Percentiles rank a stretch among this genome's conserved stretches.
Conservation (phyloP, 1,140 invertebrate species). For the Brachionus sp. region DNA sequence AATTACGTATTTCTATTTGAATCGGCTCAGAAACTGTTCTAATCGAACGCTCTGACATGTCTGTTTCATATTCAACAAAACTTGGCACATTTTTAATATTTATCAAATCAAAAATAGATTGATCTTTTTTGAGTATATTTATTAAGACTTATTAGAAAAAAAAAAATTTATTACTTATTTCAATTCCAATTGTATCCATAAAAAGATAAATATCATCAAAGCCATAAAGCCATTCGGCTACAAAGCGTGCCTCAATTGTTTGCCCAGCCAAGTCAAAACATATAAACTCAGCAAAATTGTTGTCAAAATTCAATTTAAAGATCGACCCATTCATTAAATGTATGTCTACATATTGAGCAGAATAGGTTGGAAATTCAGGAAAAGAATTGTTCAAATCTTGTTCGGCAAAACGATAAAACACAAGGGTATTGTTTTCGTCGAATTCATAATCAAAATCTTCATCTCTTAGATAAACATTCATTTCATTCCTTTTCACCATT, state of each 20-base stretch:
- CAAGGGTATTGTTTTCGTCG: background rate
- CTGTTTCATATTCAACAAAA: background rate
- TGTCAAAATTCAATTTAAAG: background rate
- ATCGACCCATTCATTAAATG: background rate
- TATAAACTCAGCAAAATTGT: background rate
- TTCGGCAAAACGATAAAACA: background rate
- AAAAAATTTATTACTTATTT: constrained; percentile 2
- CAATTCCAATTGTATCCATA: background rate
- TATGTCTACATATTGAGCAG: background rate
- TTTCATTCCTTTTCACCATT: background rate
- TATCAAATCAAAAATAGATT: background rate
- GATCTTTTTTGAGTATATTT: background rate
- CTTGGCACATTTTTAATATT: background rate
- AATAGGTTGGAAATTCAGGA: background rate
- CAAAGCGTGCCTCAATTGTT: background rate
- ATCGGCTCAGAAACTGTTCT: background rate
- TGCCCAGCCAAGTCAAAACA: background rate
- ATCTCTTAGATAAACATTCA: background rate
- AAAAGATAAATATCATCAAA: background rate
- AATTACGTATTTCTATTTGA: background rate
- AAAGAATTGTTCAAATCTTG: background rate
- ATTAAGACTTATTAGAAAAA: background rate
- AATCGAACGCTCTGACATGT: background rate
- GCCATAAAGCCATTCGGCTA: background rate
- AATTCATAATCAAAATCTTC: background rate